Base-by-base conservation (phyloP, 2,113 vertebrate genomes). In the Tapirus terrestris region DNA sequence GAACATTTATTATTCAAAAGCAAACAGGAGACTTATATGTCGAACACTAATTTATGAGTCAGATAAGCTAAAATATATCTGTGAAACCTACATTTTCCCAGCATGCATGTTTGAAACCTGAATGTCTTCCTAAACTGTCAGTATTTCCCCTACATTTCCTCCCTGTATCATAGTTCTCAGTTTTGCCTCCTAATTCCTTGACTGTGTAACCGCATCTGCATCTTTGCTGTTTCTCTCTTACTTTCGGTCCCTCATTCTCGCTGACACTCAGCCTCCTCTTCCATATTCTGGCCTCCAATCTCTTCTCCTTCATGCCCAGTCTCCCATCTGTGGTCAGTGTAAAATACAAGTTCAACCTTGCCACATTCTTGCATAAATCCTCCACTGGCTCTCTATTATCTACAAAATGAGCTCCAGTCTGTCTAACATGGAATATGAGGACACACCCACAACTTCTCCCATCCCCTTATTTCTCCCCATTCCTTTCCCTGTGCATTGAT, bases 311-410 rank as follows among this genome's bases (percentile, higher is more conserved):
- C 17, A 23, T 0, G 0, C 1, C 0, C 4, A 14, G 13, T n/a
- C 10, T n/a, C 25, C 3, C 0, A 65, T 3, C 17, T 48, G 0
- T 12, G 29, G 56, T 48, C n/a, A 23, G 1, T 53, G 18, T 89
- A 48, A 87, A 36, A 33, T 45, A 39, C 9, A 77, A 56, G 70
- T 23, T 70, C 29, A 93, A 36, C 45, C 56, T 89, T 60, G 25
- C 2, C 0, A 0, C 29, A 83, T 51, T 43, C 21, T 36, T 33
- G 20, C 2, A 0, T 67, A 29, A 83, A 75, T 75, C 1, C 16
- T 67, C 2, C 16, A 45, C 14, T 39, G 8, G 20, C 13, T 21
- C 48, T 17, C 60, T 88, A 8, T 65, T 80, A n/a, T 21, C 12
- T 61, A 5, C 9, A 73, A 45, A 31, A 43, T 45, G 29, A 93